Evolutionary conservation across 2,888 invertebrate genomes (phyloP), one percentile per base, ranked within the genome.

Genomic region (Leptinotarsa tumamoca): DNA sequence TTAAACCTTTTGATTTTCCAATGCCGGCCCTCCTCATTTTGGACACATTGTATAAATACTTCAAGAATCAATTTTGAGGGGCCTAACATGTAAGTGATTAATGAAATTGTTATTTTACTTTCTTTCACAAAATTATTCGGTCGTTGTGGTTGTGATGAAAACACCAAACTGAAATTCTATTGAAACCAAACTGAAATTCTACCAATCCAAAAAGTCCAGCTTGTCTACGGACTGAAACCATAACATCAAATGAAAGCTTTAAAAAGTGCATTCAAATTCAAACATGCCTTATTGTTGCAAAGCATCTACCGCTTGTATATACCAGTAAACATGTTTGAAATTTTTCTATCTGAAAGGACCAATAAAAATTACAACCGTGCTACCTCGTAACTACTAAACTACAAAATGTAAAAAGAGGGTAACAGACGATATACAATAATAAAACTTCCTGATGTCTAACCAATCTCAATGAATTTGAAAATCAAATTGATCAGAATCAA

Each of bases 141-240:
- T 43, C 13, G 43, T 43, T 43, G 43, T 43, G 43, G 10, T 43
- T 43, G 2, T 43, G 43, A 43, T 13, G 13, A 43, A 43, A 43
- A 43, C 3, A 7, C 43, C 43, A 43, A 43, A 43, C 43, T 43
- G 10, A 43, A 43, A 43, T 13, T 43, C 43, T 10, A 43, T 33
- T 7, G 7, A 27, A 33, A 7, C 43, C 43, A 43, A 43, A 43
- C 43, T 43, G 43, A 43, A 43, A 43, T 43, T 43, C 43, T 43
- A 43, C 43, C 43, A 21, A 18, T 58, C 21, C 15, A 17, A 63
- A 63, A 17, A 43, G 43, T 63, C 18, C 63, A 63, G 63, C 63
- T 63, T 63, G 63, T 17, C 63, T 63, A 63, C n/a, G 43, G 63
- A 63, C 63, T 17, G 33, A 63, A 27, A n/a, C 17, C 63, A 63